Conservation (phyloP, 2,888 invertebrate genomes). For the Pseudococcus longispinus region DNA sequence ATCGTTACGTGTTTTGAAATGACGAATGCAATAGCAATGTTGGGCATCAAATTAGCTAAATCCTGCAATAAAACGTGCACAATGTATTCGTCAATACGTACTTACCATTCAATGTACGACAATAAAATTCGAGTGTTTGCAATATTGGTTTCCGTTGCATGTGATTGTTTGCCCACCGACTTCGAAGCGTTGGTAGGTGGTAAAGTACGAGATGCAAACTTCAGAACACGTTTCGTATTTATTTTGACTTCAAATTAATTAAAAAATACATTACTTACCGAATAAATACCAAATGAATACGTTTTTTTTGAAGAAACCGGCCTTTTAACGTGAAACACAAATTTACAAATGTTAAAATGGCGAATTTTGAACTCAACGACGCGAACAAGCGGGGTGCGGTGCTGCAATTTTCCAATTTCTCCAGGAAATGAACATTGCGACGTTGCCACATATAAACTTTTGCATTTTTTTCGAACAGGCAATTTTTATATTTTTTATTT, state of each 20-base stretch:
- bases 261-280: not conserved
- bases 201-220: not conserved
- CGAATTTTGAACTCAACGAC: not conserved
- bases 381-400: not conserved
- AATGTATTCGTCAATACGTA: not conserved
- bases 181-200: not conserved
- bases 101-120: not conserved
- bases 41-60: slow-evolving; percentile 4
- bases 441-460: not conserved
- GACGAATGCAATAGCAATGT: not conserved
- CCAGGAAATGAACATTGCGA: not conserved
- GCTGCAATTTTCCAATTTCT: too few relatives aligned
- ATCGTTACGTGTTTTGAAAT: not conserved
- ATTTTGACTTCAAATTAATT: not conserved
- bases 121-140: not conserved
- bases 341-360: too few relatives aligned
- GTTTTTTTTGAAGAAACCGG: not conserved
- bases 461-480: not conserved
- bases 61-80: not conserved
- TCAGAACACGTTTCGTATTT: not conserved
- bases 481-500: too few relatives aligned
- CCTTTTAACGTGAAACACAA: too few relatives aligned
- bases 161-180: not conserved
- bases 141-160: not conserved
- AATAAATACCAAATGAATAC: not conserved